These are phyloP conservation scores for Meiosimyza platycephala DNA, from an alignment of 2,888 invertebrate species.

Conservation along the genomic window DNA sequence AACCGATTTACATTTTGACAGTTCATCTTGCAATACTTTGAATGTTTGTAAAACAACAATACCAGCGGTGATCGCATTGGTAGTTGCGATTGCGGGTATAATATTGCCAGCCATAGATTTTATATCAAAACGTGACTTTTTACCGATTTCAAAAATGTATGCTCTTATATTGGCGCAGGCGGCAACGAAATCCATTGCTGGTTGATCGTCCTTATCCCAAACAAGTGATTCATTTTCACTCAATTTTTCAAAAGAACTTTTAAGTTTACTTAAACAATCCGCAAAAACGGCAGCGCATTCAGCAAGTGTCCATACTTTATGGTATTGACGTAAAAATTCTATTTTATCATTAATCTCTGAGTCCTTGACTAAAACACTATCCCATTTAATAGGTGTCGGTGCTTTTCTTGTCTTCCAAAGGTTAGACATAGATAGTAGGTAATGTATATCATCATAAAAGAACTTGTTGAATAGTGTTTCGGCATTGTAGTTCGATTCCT, in stretches of 20 bases:
- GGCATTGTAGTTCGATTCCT: constrained; percentile 83
- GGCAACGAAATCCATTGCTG: constrained; percentile 95
- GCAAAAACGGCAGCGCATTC: constrained; percentile 81
- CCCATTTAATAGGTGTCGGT: constrained; percentile 84
- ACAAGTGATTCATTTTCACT: constrained; percentile 71
- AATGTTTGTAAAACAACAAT: constrained; percentile 92
- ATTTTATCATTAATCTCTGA: constrained; percentile 23
- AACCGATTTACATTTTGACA: constrained; percentile 79
- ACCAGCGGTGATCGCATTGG: constrained; percentile 97
- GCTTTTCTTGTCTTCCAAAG: constrained; percentile 92
- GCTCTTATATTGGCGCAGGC: constrained; percentile 94
- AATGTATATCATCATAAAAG: constrained; percentile 94
- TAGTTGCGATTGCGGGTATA: constrained; percentile 98
- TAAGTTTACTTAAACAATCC: constrained; percentile 75
- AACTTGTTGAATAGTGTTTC: constrained; percentile 91
- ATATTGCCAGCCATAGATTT: constrained; percentile 99
- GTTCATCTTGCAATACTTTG: constrained; percentile 76
- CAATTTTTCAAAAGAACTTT: constrained; percentile 70
- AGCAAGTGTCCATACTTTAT: constrained; percentile 81
- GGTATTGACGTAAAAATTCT: constrained; percentile 73
- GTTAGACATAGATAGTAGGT: constrained; percentile 93
- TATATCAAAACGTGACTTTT: constrained; percentile 90
- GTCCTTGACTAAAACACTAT: constrained; percentile 71
- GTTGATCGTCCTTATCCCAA: constrained; percentile 98
- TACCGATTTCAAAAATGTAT: constrained; percentile 87